These are phyloP conservation scores for Crambe crambe DNA, from an alignment of 37 sponge, comb jelly and placozoan genomes.

Conservation along the genomic window DNA sequence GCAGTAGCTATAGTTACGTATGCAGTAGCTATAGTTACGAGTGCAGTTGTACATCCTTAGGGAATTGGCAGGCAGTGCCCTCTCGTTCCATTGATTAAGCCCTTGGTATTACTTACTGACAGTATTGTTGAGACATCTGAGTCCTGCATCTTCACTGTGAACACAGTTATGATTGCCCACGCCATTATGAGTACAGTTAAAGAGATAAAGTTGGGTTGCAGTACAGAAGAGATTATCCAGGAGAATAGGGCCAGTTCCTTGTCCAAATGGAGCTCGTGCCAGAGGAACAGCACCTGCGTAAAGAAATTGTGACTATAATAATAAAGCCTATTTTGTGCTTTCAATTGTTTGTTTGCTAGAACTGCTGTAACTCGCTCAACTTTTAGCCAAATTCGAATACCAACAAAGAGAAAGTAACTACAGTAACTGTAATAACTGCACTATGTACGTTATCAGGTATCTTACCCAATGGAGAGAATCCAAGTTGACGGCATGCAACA, in stretches of 20 bases:
- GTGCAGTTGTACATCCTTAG: too few species aligned
- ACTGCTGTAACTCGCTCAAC: too few species aligned
- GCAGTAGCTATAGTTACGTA: neutral
- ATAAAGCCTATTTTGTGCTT: too few species aligned
- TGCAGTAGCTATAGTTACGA: neutral
- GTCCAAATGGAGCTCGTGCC: neutral
- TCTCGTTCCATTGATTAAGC: neutral
- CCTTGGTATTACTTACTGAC: neutral
- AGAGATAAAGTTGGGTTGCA: neutral
- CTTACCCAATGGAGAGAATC: neutral
- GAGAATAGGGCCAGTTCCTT: conserved; percentile 7
- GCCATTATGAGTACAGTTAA: conserved; percentile 1
- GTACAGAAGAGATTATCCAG: conserved; percentile 6
- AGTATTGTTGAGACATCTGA: conserved; percentile 20
- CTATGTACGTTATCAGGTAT: too few species aligned
- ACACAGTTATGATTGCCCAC: conserved; percentile 19
- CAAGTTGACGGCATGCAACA: neutral
- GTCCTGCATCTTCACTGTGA: conserved; percentile 49
- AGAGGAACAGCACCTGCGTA: conserved; percentile 9
- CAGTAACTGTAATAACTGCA: too few species aligned
- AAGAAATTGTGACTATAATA: too few species aligned
- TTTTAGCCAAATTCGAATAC: too few species aligned
- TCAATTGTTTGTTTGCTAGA: neutral
- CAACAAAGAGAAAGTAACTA: too few species aligned
- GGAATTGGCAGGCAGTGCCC: too few species aligned